Evolutionary conservation across 2,113 vertebrate genomes (phyloP).

Genomic region (Callorhinus ursinus): DNA sequence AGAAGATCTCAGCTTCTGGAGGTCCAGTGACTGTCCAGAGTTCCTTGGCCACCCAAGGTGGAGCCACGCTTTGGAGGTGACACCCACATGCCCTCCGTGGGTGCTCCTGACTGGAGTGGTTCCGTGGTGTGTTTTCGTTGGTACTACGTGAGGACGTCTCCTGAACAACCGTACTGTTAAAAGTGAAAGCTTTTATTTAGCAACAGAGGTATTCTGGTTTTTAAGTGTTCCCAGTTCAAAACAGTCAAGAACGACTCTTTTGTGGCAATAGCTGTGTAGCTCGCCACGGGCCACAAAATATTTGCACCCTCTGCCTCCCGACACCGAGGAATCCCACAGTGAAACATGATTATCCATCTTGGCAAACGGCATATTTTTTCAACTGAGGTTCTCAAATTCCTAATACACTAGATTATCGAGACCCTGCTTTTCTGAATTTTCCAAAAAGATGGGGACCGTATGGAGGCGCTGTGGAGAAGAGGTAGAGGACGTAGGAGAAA

Average conservation of each 20-base stretch:
- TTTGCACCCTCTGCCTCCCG: background rate
- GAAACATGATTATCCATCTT: conserved; percentile 10
- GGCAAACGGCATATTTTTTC: background rate
- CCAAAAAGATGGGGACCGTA: background rate
- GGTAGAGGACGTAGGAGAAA: background rate
- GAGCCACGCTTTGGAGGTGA: background rate
- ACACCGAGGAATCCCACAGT: background rate
- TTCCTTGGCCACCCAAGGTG: background rate
- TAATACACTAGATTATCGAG: background rate
- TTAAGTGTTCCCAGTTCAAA: background rate
- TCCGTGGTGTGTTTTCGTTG: rapidly evolving
- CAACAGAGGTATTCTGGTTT: background rate
- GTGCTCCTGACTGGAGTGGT: background rate
- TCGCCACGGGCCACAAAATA: background rate
- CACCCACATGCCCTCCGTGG: rapidly evolving
- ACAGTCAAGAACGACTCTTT: background rate
- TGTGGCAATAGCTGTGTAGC: background rate
- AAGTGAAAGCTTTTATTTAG: background rate
- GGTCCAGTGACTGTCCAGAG: background rate
- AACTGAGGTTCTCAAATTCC: background rate
- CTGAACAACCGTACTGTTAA: background rate
- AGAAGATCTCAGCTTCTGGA: background rate
- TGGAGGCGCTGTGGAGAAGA: background rate
- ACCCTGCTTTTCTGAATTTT: conserved; percentile 24
- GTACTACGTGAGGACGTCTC: background rate